phyloP scores from a whole-genome alignment of 2,888 invertebrate genomes.

The Ganaspis brasiliensis region DNA sequence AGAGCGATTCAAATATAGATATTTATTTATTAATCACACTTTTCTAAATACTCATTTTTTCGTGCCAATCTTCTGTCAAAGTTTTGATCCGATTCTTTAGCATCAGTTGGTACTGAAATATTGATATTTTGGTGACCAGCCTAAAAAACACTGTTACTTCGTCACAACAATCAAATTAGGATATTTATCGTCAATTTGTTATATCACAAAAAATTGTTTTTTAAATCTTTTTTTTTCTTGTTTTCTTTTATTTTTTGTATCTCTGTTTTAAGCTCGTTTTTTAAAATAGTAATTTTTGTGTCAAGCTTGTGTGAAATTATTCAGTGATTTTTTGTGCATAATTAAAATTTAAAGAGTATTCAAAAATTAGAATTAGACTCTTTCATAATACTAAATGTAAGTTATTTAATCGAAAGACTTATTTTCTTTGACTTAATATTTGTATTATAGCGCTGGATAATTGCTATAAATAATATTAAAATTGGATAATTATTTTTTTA shows the following conservation, averaged over 20 bases:
- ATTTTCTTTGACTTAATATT: background rate
- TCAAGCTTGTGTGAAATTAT: background rate
- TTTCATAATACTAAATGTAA: too few species aligned
- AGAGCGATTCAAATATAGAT: constrained; percentile 20
- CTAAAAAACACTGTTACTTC: constrained; percentile 22
- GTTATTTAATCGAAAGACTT: background rate
- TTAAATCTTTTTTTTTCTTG: too few species aligned
- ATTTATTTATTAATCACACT: constrained; percentile 31
- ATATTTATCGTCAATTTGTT: constrained; percentile 29
- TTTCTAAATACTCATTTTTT: constrained; percentile 37
- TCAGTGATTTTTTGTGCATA: background rate
- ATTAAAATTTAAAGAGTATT: background rate
- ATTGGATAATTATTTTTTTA: background rate
- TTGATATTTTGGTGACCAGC: constrained; percentile 39
- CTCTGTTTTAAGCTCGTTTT: too few species aligned
- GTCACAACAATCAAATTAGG: constrained; percentile 41
- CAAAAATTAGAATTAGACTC: background rate
- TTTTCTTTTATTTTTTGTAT: too few species aligned
- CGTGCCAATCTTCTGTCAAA: constrained; percentile 28
- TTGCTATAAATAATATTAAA: background rate
- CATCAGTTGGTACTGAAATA: constrained; percentile 33
- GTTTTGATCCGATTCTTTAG: background rate
- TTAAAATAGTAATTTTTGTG: background rate
- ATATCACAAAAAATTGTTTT: constrained; percentile 30
- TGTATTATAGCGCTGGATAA: background rate